Percentiles rank a stretch among this genome's conserved stretches.
phyloP scores from a whole-genome alignment of 2,888 invertebrate species.

The Spodoptera littoralis region DNA sequence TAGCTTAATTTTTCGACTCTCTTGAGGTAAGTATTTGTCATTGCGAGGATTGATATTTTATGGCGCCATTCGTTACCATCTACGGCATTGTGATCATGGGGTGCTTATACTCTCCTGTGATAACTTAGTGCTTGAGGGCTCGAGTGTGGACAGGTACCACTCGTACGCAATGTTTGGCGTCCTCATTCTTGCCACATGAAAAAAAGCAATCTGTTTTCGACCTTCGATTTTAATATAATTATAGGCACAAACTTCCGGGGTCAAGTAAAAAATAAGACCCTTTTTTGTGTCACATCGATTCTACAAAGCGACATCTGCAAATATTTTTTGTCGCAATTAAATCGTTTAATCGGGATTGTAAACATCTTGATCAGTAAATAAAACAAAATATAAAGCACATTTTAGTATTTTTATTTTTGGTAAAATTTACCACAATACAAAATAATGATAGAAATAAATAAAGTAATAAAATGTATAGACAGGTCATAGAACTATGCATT shows the following conservation, averaged over 20 bases:
- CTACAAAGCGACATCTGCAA: too few relatives aligned
- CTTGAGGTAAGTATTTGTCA: too few relatives aligned
- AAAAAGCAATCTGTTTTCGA: too few relatives aligned
- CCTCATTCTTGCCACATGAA: too few relatives aligned
- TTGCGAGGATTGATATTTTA: background rate
- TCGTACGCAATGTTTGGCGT: too few relatives aligned
- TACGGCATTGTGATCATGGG: too few relatives aligned
- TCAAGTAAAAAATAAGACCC: constrained; percentile 1
- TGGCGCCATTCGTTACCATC: background rate
- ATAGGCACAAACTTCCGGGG: background rate
- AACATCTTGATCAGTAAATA: constrained; percentile 54
- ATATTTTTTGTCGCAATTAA: too few relatives aligned
- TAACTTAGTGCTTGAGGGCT: too few relatives aligned
- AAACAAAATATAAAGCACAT: constrained; percentile 86
- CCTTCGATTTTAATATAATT: too few relatives aligned
- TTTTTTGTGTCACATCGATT: background rate
- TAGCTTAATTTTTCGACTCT: too few relatives aligned
- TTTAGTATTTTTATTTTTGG: constrained; percentile 89
- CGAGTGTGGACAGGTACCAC: too few relatives aligned
- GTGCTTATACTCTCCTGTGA: too few relatives aligned
- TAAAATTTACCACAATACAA: constrained; percentile 89
- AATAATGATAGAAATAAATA: constrained; percentile 89
- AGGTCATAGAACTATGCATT: constrained; percentile 88
- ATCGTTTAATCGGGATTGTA: background rate
- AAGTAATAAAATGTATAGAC: constrained; percentile 88